Base-by-base conservation (phyloP, 2,113 vertebrate species). In the Eleginops maclovinus region DNA sequence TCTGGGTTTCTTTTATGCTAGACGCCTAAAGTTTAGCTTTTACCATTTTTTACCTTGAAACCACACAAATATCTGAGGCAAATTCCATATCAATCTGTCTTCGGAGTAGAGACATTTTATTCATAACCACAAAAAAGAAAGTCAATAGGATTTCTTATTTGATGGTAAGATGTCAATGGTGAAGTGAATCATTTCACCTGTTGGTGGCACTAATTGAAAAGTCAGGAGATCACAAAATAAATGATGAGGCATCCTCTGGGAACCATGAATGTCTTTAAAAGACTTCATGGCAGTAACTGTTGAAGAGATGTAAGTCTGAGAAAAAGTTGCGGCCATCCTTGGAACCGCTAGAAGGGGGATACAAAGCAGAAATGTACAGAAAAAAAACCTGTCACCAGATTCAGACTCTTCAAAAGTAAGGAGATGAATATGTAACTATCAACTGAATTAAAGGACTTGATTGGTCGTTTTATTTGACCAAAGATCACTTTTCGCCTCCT, bases 381-480 rank as follows among this genome's bases (percentile, higher is more conserved):
- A 60, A 12, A 26, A 5, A 43, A 16, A 67, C 7, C 14, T 67
- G 47, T 26, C 41, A 16, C 11, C 41, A 24, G 4, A 49, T 31
- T n/a, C 12, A 41, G 11, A 26, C 71, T 51, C 28, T 19, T 46
- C 21, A 44, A 36, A 17, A 47, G 28, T 24, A 15, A 41, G 16
- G 28, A 0, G 0, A 40, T 43, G 14, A 9, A 9, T 54, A 16
- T 1, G 19, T 9, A 41, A 50, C 40, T 16, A 16, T 55, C 5
- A 79, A 70, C 13, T 53, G 31, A 76, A 60, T 53, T 47, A 31
- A 63, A 61, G 24, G 11, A 4, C 63, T 74, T 0, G 1, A 51
- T 4, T n/a, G 22, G 36, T 8, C 8, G n/a, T n/a, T n/a, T n/a
- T n/a, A n/a, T n/a, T n/a, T n/a, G n/a, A n/a, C n/a, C n/a, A n/a